A percentile compares a stretch with the other conserved stretches of the same genome.
These are phyloP conservation scores for Rhopalosiphum nymphaeae DNA, from an alignment of 2,888 invertebrate species.

Conservation along the genomic window DNA sequence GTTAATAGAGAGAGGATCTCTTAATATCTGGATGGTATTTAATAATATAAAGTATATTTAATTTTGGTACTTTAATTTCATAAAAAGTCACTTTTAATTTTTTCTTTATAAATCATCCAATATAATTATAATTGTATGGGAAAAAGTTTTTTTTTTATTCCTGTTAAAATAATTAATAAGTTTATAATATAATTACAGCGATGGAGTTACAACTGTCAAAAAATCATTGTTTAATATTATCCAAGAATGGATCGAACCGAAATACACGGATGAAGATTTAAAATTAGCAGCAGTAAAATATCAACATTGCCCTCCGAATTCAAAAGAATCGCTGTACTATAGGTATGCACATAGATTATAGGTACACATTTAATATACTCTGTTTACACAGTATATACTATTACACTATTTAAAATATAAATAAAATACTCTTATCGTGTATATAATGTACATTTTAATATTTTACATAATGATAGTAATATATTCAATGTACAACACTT, in stretches of 20 bases:
- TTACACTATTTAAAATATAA: neutral
- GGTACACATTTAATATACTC: neutral
- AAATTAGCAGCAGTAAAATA: conserved; percentile 73
- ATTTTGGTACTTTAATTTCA: neutral
- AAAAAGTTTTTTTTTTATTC: neutral
- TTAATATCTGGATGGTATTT: too few species aligned
- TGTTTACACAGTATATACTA: neutral
- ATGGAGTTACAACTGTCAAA: conserved; percentile 81
- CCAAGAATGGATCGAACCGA: conserved; percentile 78
- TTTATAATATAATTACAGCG: conserved; percentile 71
- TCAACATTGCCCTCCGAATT: conserved; percentile 80
- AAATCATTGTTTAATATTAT: conserved; percentile 80
- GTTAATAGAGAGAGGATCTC: too few species aligned
- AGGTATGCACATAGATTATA: conserved; percentile 69
- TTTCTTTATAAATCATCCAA: neutral
- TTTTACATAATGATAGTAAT: too few species aligned
- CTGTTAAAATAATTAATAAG: neutral
- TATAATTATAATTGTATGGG: neutral
- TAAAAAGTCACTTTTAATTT: neutral
- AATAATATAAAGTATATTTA: neutral
- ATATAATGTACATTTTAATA: too few species aligned
- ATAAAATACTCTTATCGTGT: too few species aligned
- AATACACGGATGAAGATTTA: conserved; percentile 76
- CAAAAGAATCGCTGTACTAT: conserved; percentile 84
- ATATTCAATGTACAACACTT: neutral